These are phyloP conservation scores for Drusus annulatus DNA, from an alignment of 1,140 invertebrate species.

Conservation along the genomic window DNA sequence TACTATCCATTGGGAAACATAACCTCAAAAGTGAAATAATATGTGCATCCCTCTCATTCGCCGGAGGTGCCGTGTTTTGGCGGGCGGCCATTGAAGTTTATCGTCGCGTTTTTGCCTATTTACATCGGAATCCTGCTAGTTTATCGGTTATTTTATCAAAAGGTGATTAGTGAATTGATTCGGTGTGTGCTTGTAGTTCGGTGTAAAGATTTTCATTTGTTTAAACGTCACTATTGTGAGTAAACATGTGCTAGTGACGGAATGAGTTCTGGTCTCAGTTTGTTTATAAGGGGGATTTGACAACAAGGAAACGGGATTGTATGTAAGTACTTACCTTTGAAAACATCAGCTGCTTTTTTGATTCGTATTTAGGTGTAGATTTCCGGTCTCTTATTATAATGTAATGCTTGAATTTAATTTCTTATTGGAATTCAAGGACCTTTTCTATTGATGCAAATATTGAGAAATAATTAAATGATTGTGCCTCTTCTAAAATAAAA, in stretches of 20 bases:
- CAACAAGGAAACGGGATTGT: conserved; percentile 21
- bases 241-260: conserved; percentile 44
- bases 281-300: conserved; percentile 33
- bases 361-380: conserved; percentile 1
- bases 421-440: not conserved
- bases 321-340: not conserved
- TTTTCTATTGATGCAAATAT: not conserved
- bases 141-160: not conserved
- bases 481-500: too few relatives aligned
- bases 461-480: too few relatives aligned
- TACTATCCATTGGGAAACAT: conserved; percentile 14
- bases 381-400: conserved; percentile 1
- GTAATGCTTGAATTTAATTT: not conserved
- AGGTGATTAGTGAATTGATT: not conserved
- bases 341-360: conserved; percentile 26
- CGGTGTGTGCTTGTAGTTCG: not conserved
- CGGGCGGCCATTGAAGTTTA: conserved; percentile 32
- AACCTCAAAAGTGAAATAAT: conserved; percentile 37
- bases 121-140: conserved; percentile 1
- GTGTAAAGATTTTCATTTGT: conserved; percentile 8
- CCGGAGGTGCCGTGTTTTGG: conserved; percentile 27
- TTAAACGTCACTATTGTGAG: conserved; percentile 15
- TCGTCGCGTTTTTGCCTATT: not conserved
- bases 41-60: conserved; percentile 27
- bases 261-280: conserved; percentile 5